Conservation (phyloP, 2,113 vertebrate species). For the Salvelinus sp. region DNA sequence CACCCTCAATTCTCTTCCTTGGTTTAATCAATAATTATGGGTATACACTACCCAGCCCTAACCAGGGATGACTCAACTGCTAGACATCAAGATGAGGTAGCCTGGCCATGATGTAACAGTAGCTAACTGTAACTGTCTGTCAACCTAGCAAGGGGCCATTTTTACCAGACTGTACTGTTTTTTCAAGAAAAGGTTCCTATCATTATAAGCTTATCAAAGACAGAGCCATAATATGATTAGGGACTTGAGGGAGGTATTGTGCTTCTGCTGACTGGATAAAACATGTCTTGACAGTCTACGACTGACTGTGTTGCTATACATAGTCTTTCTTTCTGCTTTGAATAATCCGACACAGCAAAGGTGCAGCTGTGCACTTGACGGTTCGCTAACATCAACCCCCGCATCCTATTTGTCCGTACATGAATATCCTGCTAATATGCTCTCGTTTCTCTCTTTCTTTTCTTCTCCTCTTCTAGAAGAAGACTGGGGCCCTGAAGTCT, state of each 20-base stretch:
- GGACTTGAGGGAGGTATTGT: slow-evolving; percentile 65
- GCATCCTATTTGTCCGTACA: slow-evolving; percentile 29
- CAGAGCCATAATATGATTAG: slow-evolving; percentile 68
- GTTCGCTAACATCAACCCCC: slow-evolving; percentile 50
- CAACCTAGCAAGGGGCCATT: too few species aligned
- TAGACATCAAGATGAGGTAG: not conserved
- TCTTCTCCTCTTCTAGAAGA: slow-evolving; percentile 69
- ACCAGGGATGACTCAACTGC: not conserved
- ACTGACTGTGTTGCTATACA: slow-evolving; percentile 10
- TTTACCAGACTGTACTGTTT: slow-evolving; percentile 40
- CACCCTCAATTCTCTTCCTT: too few species aligned
- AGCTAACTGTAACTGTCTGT: not conserved
- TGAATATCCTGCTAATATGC: slow-evolving; percentile 30
- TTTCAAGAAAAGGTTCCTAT: slow-evolving; percentile 63
- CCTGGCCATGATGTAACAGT: not conserved
- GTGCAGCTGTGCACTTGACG: slow-evolving; percentile 37
- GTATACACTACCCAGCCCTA: too few species aligned
- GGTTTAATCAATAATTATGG: too few species aligned
- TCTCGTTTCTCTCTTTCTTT: slow-evolving; percentile 5
- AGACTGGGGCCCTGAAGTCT: slow-evolving; percentile 84
- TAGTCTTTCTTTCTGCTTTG: slow-evolving; percentile 30
- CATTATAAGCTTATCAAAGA: slow-evolving; percentile 67
- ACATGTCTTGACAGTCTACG: slow-evolving; percentile 48
- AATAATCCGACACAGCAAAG: slow-evolving; percentile 48
- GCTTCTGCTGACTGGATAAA: slow-evolving; percentile 68